phyloP scores from a whole-genome alignment of 1,140 invertebrate genomes.

The Drosophila serrata region DNA sequence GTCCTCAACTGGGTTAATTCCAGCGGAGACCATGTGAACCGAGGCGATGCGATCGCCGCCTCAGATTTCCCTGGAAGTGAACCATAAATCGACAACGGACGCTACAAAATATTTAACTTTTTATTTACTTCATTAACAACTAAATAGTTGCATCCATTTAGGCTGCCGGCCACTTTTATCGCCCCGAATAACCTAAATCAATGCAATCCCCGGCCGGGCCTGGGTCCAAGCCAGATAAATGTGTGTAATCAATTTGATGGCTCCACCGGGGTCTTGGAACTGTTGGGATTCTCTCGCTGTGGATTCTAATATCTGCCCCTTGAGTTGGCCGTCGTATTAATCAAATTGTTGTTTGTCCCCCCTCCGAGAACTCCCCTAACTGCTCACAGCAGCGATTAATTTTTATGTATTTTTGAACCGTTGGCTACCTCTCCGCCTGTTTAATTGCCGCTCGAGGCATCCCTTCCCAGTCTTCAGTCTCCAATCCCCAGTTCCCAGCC shows the following conservation, averaged over 20 bases:
- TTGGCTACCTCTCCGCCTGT: slow-evolving; percentile 53
- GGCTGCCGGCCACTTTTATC: slow-evolving; percentile 71
- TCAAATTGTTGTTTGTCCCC: slow-evolving; percentile 70
- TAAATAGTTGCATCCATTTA: slow-evolving; percentile 69
- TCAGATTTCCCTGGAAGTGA: slow-evolving; percentile 58
- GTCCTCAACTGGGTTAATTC: slow-evolving; percentile 69
- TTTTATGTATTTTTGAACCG: slow-evolving; percentile 67
- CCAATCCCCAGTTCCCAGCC: background rate
- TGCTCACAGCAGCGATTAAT: slow-evolving; percentile 59
- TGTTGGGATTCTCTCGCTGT: slow-evolving; percentile 30
- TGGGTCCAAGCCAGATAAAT: slow-evolving; percentile 63
- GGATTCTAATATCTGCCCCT: slow-evolving; percentile 40
- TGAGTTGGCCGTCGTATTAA: slow-evolving; percentile 66
- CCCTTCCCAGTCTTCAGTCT: background rate
- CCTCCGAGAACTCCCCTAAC: background rate
- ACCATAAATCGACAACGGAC: slow-evolving; percentile 37
- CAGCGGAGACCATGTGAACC: slow-evolving; percentile 39
- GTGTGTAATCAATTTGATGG: slow-evolving; percentile 82
- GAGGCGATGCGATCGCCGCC: slow-evolving; percentile 22
- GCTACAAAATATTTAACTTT: slow-evolving; percentile 63
- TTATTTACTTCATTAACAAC: slow-evolving; percentile 81
- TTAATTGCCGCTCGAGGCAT: slow-evolving; percentile 72
- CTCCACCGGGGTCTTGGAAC: slow-evolving; percentile 41
- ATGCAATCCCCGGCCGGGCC: slow-evolving; percentile 54
- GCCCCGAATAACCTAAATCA: slow-evolving; percentile 68